These are phyloP conservation scores for Siderastrea radians DNA, from an alignment of 92 coral and sea anemone genomes.

Conservation along the genomic window DNA sequence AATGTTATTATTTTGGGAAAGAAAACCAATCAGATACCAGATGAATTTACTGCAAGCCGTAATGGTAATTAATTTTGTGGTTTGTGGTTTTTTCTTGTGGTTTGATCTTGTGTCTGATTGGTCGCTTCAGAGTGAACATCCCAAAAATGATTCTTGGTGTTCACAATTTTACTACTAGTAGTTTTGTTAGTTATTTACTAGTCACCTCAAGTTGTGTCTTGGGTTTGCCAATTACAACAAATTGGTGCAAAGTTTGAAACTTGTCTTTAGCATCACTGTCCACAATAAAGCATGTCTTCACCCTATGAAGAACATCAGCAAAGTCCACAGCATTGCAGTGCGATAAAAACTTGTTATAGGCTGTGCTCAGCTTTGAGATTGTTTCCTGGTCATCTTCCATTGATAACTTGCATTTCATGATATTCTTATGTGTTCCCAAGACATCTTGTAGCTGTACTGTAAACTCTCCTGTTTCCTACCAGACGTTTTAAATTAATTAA, in stretches of 20 bases:
- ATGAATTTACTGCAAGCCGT: too few species aligned
- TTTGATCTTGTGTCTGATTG: too few species aligned
- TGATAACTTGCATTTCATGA: constrained; percentile 65
- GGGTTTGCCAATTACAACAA: constrained; percentile 70
- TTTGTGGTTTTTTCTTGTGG: too few species aligned
- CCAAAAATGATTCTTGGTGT: too few species aligned
- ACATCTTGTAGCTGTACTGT: constrained; percentile 73
- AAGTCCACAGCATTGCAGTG: constrained; percentile 88
- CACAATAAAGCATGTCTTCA: constrained; percentile 53
- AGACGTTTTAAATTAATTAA: background rate
- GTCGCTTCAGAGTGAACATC: too few species aligned
- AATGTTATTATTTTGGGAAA: too few species aligned
- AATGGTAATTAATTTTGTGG: too few species aligned
- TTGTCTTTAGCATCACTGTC: constrained; percentile 56
- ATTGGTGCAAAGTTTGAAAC: constrained; percentile 57
- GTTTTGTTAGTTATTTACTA: too few species aligned
- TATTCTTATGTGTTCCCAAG: constrained; percentile 57
- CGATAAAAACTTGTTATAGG: constrained; percentile 68
- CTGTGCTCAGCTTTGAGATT: constrained; percentile 21
- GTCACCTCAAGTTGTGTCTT: constrained; percentile 82
- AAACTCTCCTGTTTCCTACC: constrained; percentile 72
- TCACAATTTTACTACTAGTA: too few species aligned
- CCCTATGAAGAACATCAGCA: constrained; percentile 73
- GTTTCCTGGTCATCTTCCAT: constrained; percentile 7
- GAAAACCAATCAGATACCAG: too few species aligned